Conservation (phyloP, 1,140 invertebrate species). For the Eurosta solidaginis region DNA sequence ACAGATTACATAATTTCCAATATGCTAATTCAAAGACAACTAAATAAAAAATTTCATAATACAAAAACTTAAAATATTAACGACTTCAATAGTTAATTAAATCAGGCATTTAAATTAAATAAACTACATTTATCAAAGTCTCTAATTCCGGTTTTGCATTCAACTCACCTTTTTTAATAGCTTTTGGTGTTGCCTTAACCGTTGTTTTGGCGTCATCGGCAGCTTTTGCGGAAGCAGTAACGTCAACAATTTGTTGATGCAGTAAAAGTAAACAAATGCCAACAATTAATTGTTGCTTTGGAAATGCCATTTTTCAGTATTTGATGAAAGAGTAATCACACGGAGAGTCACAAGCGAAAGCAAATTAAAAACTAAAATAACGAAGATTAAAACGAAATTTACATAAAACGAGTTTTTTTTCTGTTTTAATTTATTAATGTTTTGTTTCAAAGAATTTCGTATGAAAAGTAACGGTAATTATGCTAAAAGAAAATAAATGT, state of each 20-base stretch:
- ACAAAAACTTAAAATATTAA: no score
- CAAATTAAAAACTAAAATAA: background rate
- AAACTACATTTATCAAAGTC: background rate
- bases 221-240: background rate
- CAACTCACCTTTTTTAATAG: background rate
- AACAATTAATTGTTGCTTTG: background rate
- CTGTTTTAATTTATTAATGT: background rate
- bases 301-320: background rate
- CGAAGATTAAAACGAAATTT: background rate
- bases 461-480: background rate
- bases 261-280: constrained; percentile 2
- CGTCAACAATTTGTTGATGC: background rate
- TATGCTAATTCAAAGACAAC: no score
- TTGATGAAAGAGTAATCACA: background rate
- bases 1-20: no score
- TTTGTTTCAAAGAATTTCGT: background rate
- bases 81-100: no score
- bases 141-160: no score
- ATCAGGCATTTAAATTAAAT: no score
- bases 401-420: background rate
- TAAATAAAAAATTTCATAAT: no score
- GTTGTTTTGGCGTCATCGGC: background rate
- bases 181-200: background rate
- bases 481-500: background rate
- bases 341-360: background rate